A percentile compares a stretch with the other conserved stretches of the same genome.
phyloP scores from a whole-genome alignment of 2,113 vertebrate genomes.

The Platysteira castanea region DNA sequence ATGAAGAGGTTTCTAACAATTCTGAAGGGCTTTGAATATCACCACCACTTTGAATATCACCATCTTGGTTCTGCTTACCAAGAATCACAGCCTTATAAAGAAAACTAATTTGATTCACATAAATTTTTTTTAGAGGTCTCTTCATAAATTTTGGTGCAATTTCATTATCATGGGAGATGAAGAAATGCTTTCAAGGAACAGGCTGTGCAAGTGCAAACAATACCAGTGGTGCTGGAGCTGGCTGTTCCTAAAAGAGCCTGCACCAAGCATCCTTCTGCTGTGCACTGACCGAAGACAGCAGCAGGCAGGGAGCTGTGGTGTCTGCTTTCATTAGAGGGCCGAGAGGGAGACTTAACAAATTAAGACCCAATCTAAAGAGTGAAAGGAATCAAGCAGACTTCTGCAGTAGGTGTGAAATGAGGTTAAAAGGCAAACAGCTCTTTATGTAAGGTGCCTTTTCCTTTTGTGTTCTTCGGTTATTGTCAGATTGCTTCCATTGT shows the following conservation, averaged over 20 bases:
- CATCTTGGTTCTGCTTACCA: background rate
- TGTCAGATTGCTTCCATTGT: background rate
- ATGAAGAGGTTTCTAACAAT: background rate
- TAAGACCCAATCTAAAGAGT: background rate
- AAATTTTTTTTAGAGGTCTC: background rate
- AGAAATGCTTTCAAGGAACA: background rate
- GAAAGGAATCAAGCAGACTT: conserved; percentile 4
- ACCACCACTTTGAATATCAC: background rate
- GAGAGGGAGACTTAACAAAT: background rate
- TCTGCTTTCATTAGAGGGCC: background rate
- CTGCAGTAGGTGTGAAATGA: background rate
- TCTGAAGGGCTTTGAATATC: background rate
- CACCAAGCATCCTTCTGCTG: background rate
- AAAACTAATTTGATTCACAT: background rate
- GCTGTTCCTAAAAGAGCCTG: background rate
- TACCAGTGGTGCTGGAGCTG: background rate
- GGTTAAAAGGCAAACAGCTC: background rate
- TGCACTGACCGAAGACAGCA: background rate
- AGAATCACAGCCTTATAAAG: background rate
- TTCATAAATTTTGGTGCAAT: background rate
- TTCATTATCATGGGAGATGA: background rate
- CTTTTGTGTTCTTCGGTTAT: background rate
- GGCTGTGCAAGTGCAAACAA: background rate
- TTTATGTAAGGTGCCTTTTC: background rate
- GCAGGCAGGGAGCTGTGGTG: background rate